phyloP scores from a whole-genome alignment of 2,113 vertebrate genomes.

The Pandion haliaetus region DNA sequence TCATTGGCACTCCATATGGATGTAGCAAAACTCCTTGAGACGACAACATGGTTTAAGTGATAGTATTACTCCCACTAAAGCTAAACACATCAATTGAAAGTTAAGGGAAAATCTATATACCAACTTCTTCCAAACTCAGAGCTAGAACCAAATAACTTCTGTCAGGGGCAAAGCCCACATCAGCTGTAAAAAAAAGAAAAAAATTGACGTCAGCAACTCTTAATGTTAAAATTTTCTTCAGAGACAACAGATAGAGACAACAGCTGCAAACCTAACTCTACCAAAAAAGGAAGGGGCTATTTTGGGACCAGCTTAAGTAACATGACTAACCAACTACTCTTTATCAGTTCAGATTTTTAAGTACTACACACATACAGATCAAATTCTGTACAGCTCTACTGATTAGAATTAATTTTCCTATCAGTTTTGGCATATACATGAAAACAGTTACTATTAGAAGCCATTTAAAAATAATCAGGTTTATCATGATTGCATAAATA shows the following conservation, averaged over 20 bases:
- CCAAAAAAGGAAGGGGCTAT: conserved; percentile 77
- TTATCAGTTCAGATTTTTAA: conserved; percentile 66
- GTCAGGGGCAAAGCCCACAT: conserved; percentile 70
- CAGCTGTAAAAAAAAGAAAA: conserved; percentile 67
- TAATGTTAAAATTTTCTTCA: conserved; percentile 75
- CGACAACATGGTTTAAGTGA: conserved; percentile 72
- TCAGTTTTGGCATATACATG: background rate
- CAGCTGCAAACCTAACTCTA: conserved; percentile 73
- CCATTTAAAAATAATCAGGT: background rate
- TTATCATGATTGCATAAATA: background rate
- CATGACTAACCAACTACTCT: conserved; percentile 71
- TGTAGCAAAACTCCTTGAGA: conserved; percentile 77
- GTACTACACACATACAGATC: background rate
- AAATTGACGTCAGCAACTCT: conserved; percentile 74
- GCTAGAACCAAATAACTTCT: conserved; percentile 70
- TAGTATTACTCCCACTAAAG: conserved; percentile 65
- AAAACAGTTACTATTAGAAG: conserved; percentile 7
- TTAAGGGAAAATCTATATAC: conserved; percentile 69
- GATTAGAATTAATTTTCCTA: background rate
- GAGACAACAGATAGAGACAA: conserved; percentile 70
- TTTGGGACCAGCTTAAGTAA: conserved; percentile 73
- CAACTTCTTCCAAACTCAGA: conserved; percentile 75
- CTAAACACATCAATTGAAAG: conserved; percentile 75
- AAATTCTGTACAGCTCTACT: background rate
- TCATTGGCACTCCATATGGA: conserved; percentile 73